Percentiles rank a stretch among this genome's conserved stretches.
Evolutionary conservation across 2,888 invertebrate genomes (phyloP).

Genomic region (Alentia gelatinosa): DNA sequence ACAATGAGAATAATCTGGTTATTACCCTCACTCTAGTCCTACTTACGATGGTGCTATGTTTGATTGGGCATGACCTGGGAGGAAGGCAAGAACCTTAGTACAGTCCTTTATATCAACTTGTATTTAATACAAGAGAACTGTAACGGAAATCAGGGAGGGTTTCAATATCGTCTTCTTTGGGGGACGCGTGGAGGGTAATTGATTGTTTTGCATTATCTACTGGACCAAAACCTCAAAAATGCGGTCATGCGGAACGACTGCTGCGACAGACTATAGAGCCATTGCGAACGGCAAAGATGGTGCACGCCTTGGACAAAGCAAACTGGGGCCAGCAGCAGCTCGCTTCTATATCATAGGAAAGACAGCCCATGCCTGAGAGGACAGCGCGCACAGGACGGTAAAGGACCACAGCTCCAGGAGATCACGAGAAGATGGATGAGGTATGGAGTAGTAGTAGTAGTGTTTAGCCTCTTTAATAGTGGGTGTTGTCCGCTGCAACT

Average conservation of each 20-base stretch:
- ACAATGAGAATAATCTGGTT: too few species aligned
- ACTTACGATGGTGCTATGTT: too few species aligned
- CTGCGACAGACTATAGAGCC: background rate
- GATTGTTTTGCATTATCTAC: too few species aligned
- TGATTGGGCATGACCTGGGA: too few species aligned
- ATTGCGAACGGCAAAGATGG: slow-evolving; percentile 1
- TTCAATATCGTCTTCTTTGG: too few species aligned
- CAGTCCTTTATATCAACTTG: too few species aligned
- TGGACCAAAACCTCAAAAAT: background rate
- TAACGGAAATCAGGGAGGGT: too few species aligned
- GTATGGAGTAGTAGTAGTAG: background rate
- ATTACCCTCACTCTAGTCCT: too few species aligned
- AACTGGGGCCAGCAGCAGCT: background rate
- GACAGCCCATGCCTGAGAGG: background rate
- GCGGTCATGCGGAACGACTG: background rate
- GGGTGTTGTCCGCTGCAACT: background rate
- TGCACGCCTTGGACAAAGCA: background rate
- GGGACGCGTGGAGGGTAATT: too few species aligned
- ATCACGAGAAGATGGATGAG: background rate
- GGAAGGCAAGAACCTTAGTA: too few species aligned
- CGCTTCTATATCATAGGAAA: background rate
- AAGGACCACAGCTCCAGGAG: background rate
- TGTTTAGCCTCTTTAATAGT: background rate
- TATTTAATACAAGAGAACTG: too few species aligned
- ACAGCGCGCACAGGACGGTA: background rate